Evolutionary conservation across 2,113 vertebrate genomes (phyloP).

Genomic region (Craseonycteris thonglongyai): DNA sequence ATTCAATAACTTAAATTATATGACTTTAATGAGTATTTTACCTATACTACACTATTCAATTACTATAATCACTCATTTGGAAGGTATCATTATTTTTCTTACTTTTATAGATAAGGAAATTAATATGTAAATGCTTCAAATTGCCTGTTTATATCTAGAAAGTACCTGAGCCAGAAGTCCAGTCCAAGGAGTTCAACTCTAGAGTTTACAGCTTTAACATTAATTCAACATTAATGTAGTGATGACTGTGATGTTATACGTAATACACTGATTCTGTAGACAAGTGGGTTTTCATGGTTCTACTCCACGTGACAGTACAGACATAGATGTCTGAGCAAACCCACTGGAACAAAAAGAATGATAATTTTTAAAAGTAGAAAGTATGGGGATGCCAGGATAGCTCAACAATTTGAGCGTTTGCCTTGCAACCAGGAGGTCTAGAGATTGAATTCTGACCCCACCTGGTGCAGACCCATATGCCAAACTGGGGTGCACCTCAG

Average conservation of each 20-base stretch:
- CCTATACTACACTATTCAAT: not conserved
- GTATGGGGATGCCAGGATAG: too few relatives aligned
- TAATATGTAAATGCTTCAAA: not conserved
- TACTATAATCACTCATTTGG: not conserved
- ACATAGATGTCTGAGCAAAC: not conserved
- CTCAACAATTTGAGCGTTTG: too few relatives aligned
- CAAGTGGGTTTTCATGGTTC: not conserved
- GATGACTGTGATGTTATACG: not conserved
- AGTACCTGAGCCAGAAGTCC: not conserved
- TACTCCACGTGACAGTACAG: not conserved
- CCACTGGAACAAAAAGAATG: not conserved
- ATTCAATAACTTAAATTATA: not conserved
- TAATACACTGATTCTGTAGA: not conserved
- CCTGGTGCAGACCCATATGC: too few relatives aligned
- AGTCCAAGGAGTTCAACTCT: not conserved
- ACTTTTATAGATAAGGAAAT: not conserved
- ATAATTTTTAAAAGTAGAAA: not conserved
- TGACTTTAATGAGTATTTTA: not conserved
- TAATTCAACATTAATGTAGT: not conserved
- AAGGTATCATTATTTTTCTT: not conserved
- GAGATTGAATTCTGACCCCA: too few relatives aligned
- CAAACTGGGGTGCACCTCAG: too few relatives aligned
- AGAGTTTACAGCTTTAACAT: not conserved
- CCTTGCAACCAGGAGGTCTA: too few relatives aligned
- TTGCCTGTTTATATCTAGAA: not conserved